These are phyloP conservation scores for Hydrocynus forskahlii DNA, from an alignment of 2,797 vertebrate genomes.

Conservation along the genomic window DNA sequence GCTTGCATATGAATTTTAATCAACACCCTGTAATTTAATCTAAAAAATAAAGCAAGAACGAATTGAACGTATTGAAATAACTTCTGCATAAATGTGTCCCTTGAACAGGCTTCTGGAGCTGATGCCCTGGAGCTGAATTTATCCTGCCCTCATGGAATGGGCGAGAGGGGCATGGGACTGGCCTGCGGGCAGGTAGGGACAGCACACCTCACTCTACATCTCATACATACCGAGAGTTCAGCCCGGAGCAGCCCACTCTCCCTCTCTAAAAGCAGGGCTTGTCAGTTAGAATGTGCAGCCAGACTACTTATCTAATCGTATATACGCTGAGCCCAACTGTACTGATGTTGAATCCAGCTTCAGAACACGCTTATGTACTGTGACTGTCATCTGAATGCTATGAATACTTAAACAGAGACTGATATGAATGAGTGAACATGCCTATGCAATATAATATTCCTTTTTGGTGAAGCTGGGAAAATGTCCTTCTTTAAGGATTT, in stretches of 20 bases:
- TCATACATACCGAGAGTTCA: constrained; percentile 48
- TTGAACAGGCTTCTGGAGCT: constrained; percentile 79
- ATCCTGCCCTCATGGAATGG: constrained; percentile 88
- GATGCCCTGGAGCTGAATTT: constrained; percentile 88
- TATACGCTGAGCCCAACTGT: constrained; percentile 6
- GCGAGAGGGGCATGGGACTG: constrained; percentile 88
- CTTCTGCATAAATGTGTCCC: constrained; percentile 46
- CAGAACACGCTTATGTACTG: constrained; percentile 10
- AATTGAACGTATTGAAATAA: constrained; percentile 44
- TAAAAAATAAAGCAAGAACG: constrained; percentile 5
- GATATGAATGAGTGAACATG: neutral
- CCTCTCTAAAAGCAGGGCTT: neutral
- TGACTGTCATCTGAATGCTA: neutral
- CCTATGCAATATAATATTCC: constrained; percentile 32
- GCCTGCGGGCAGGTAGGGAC: constrained; percentile 86
- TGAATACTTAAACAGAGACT: neutral
- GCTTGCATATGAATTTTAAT: constrained; percentile 13
- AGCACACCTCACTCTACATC: constrained; percentile 47
- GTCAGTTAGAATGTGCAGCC: constrained; percentile 17
- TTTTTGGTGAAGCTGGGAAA: constrained; percentile 19
- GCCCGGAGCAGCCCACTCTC: constrained; percentile 54
- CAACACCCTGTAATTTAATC: constrained; percentile 5
- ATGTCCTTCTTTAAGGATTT: constrained; percentile 12
- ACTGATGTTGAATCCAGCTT: neutral
- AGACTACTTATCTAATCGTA: constrained; percentile 22